These are phyloP conservation scores for Morus bassanus DNA, from an alignment of 2,797 vertebrate genomes.

Conservation along the genomic window DNA sequence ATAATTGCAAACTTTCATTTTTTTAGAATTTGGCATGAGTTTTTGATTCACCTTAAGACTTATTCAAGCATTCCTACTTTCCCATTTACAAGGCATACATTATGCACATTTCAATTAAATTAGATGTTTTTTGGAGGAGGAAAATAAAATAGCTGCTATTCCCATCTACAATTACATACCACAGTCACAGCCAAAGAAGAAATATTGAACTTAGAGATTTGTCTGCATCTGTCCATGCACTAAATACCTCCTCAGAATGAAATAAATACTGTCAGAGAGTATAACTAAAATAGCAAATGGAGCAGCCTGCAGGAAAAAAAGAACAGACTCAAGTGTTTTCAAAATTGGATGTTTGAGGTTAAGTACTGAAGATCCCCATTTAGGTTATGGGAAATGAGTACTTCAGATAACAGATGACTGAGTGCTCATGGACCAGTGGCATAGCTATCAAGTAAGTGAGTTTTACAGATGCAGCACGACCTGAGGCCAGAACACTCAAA, in stretches of 20 bases:
- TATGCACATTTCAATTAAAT: neutral
- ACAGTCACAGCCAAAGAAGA: neutral
- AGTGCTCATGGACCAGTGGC: neutral
- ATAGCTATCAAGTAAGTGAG: neutral
- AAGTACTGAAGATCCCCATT: neutral
- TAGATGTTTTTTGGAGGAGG: neutral
- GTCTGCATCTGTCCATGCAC: neutral
- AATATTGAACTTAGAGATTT: neutral
- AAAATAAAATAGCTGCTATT: neutral
- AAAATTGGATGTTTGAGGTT: constrained; percentile 17
- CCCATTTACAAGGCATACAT: neutral
- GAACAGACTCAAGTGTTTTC: neutral
- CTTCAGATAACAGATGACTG: neutral
- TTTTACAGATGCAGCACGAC: neutral
- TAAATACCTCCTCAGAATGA: neutral
- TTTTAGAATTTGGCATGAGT: neutral
- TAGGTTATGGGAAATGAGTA: neutral
- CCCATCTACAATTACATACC: neutral
- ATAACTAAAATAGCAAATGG: neutral
- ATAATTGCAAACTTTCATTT: neutral
- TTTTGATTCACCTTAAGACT: neutral
- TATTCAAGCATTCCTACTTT: neutral
- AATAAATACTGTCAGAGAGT: neutral
- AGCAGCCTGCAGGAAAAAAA: neutral
- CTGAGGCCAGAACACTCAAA: neutral